Conservation (phyloP, 1,140 invertebrate species). For the Lysiphlebus fabarum region DNA sequence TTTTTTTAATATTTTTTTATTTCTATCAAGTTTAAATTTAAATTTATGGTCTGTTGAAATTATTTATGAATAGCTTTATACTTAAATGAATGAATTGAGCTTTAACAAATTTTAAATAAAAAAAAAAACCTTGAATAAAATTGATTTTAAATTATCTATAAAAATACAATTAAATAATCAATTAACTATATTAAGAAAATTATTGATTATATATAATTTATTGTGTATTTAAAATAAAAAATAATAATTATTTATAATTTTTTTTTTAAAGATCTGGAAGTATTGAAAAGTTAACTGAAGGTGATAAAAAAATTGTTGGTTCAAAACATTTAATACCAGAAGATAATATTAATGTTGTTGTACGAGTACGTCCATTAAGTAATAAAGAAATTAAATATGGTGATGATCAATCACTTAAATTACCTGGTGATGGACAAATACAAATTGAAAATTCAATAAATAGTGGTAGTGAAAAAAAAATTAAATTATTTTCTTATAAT, state of each 20-base stretch:
- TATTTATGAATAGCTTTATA: no score
- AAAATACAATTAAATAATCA: no score
- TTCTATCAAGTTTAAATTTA: no score
- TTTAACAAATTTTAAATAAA: no score
- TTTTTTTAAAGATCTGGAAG: constrained; percentile 37
- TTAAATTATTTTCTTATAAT: constrained; percentile 80
- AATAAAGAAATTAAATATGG: constrained; percentile 64
- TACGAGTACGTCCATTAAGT: constrained; percentile 71
- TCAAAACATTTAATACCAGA: constrained; percentile 54
- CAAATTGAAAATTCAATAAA: constrained; percentile 51
- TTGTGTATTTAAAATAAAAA: not conserved
- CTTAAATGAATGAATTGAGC: no score
- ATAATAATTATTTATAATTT: constrained; percentile 15
- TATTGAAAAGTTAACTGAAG: constrained; percentile 38
- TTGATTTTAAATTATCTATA: no score
- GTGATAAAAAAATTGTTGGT: constrained; percentile 36
- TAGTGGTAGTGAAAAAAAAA: constrained; percentile 60
- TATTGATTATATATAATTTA: no score
- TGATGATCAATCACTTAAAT: constrained; percentile 65
- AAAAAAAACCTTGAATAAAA: no score
- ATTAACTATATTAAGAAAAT: no score
- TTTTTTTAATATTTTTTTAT: no score
- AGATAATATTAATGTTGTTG: constrained; percentile 77
- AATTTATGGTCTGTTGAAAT: no score
- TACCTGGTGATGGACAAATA: constrained; percentile 76